Percentiles rank a stretch among this genome's conserved stretches.
Conservation (phyloP, 2,797 vertebrate genomes). For the Syngnathus acus region DNA sequence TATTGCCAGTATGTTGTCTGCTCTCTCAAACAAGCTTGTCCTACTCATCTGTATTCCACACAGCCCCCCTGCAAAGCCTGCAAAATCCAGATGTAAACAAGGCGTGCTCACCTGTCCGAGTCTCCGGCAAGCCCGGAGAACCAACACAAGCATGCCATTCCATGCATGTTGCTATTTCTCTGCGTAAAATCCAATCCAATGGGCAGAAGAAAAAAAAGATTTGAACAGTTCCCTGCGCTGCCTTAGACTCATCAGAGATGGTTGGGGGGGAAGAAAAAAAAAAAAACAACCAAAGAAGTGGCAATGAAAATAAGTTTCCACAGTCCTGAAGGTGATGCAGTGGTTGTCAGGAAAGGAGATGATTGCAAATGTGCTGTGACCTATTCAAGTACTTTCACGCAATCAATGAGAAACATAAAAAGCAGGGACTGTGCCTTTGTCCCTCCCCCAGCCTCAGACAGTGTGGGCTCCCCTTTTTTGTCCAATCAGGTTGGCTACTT, state of each 20-base stretch:
- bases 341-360: background rate
- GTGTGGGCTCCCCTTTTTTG: constrained; percentile 12
- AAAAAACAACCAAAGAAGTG: constrained; percentile 10
- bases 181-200: constrained; percentile 23
- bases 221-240: constrained; percentile 9
- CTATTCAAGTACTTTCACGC: constrained; percentile 43
- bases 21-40: background rate
- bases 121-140: constrained; percentile 37
- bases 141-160: constrained; percentile 42
- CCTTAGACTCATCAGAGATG: constrained; percentile 8
- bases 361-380: constrained; percentile 22
- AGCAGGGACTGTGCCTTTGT: constrained; percentile 27
- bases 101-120: constrained; percentile 58
- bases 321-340: constrained; percentile 15
- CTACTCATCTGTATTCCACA: constrained; percentile 3
- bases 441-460: constrained; percentile 17
- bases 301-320: constrained; percentile 32
- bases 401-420: constrained; percentile 37
- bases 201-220: constrained; percentile 7
- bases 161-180: constrained; percentile 38
- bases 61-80: constrained; percentile 16
- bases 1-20: background rate
- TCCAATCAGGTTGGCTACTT: constrained; percentile 50
- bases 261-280: background rate
- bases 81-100: constrained; percentile 38